Evolutionary conservation across 2,797 vertebrate genomes (phyloP), one percentile per base, ranked within the genome.

Genomic region (Enteromius afrohamiltoni): DNA sequence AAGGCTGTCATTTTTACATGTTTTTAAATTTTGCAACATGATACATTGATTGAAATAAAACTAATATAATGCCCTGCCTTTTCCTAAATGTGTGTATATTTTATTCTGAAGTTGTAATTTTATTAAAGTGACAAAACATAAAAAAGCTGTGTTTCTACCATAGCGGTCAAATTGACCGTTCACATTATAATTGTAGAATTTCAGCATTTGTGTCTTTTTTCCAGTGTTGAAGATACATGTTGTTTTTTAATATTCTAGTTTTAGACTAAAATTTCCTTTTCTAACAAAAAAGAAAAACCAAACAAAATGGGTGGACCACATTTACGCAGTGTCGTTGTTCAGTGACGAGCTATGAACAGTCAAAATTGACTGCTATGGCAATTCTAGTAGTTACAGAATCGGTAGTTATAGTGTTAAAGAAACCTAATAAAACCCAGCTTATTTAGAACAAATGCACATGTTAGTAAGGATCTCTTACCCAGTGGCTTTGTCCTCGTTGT

Each of bases 401-500:
- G 5, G 17, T 53, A 8, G 51, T 53, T 53, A 19, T 53, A 7
- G 49, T 51, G 49, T 19, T 51, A 8, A 51, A 37, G 6, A 37
- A 37, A 40, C 6, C 13, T 23, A 51, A 21, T 11, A 17, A 51
- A 51, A 13, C 1, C 0, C 5, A 51, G 51, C 9, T 21, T 31
- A 21, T 34, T 70, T 51, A 73, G 21, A 0, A 6, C 10, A 74
- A 53, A 53, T 34, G 49, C 10, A 6, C 10, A n/a, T 14, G 6
- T 19, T 45, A 70, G 6, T 26, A 8, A 16, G 0, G 6, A 74
- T 53, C 10, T 34, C 29, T 74, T 60, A 99, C 98, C 98, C 98
- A 99, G 87, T 99, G 98, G 92, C 97, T 99, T 89, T 98, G 96
- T 75, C 97, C 97, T 82, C 97, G 96, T 84, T 98, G 96, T 92